These are phyloP conservation scores for Pterostichus madidus DNA, from an alignment of 2,888 invertebrate genomes.

Conservation along the genomic window DNA sequence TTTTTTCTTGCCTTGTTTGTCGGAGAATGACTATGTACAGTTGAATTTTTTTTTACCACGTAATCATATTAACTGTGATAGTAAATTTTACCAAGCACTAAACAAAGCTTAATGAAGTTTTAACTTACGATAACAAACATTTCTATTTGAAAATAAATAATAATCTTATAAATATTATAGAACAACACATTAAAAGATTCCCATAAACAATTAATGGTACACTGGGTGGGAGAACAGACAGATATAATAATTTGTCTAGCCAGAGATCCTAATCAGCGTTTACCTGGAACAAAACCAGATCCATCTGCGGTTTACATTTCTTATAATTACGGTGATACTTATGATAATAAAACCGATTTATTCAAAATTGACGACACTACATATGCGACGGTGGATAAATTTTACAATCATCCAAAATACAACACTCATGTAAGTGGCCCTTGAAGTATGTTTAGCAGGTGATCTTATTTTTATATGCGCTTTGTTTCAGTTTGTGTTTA, in stretches of 20 bases:
- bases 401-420: slow-evolving; percentile 90
- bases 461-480: slow-evolving; percentile 38
- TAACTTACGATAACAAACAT: too few relatives aligned
- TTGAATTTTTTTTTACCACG: too few relatives aligned
- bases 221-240: slow-evolving; percentile 94
- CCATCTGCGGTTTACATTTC: slow-evolving; percentile 91
- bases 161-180: slow-evolving; percentile 78
- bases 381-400: slow-evolving; percentile 88
- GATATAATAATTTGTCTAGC: slow-evolving; percentile 93
- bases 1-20: too few relatives aligned
- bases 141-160: too few relatives aligned
- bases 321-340: slow-evolving; percentile 91
- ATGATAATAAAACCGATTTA: slow-evolving; percentile 85
- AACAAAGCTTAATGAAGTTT: too few relatives aligned
- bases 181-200: slow-evolving; percentile 89
- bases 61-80: too few relatives aligned
- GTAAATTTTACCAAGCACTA: too few relatives aligned
- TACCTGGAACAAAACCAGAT: slow-evolving; percentile 73
- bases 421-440: slow-evolving; percentile 86
- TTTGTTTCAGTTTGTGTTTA: slow-evolving; percentile 87
- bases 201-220: slow-evolving; percentile 93
- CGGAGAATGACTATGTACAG: too few relatives aligned
- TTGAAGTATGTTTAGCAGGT: slow-evolving; percentile 20
- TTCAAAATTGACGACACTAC: slow-evolving; percentile 81
- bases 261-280: slow-evolving; percentile 83